A percentile compares a stretch with the other conserved stretches of the same genome.
phyloP scores from a whole-genome alignment of 1,140 invertebrate species.

The Atta texana region DNA sequence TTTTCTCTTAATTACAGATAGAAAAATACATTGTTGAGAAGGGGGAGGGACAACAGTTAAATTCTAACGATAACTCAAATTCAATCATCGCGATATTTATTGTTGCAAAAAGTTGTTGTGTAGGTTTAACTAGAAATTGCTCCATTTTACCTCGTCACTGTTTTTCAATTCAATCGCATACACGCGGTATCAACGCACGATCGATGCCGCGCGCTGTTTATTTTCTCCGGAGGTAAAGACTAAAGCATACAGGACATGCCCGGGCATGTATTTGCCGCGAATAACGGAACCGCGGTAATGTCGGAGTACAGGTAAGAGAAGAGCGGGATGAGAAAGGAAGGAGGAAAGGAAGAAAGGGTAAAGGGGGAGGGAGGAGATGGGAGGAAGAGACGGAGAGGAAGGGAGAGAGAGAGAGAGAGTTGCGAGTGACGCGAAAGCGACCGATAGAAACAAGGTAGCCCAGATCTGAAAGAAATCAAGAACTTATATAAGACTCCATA shows the following conservation, averaged over 20 bases:
- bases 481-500: slow-evolving; percentile 34
- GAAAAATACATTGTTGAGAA: background rate
- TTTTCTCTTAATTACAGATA: background rate
- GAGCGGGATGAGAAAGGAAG: background rate
- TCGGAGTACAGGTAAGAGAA: background rate
- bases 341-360: no score
- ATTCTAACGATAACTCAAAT: background rate
- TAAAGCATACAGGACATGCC: slow-evolving; percentile 63
- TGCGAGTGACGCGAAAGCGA: slow-evolving; percentile 16
- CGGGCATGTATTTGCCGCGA: slow-evolving; percentile 65
- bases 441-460: slow-evolving; percentile 47
- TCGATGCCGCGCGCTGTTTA: slow-evolving; percentile 65
- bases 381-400: background rate
- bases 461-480: slow-evolving; percentile 45
- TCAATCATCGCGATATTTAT: background rate
- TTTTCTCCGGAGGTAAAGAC: slow-evolving; percentile 60
- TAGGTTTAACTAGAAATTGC: background rate
- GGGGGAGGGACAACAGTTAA: background rate
- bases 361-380: no score
- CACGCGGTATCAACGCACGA: slow-evolving; percentile 43
- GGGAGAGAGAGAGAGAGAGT: no score
- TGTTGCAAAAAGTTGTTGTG: background rate
- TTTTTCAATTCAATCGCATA: slow-evolving; percentile 43
- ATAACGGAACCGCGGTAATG: slow-evolving; percentile 71
- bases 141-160: slow-evolving; percentile 53